These are phyloP conservation scores for Argyrosomus japonicus DNA, from an alignment of 2,113 vertebrate species.

Conservation along the genomic window DNA sequence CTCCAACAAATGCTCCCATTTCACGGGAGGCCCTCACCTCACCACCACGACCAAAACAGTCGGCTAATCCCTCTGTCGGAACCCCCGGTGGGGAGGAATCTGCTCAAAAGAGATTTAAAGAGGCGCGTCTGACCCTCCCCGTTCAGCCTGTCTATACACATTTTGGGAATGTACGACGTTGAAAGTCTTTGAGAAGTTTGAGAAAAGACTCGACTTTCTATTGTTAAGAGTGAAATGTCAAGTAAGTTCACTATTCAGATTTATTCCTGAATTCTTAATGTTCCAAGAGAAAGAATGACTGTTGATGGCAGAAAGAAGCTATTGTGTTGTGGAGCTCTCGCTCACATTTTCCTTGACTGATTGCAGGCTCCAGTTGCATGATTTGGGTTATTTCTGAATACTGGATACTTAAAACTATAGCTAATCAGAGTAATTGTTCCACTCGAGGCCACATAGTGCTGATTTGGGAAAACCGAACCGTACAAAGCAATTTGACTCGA, in stretches of 20 bases:
- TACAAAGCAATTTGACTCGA: neutral
- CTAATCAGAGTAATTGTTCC: conserved; percentile 19
- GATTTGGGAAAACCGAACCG: neutral
- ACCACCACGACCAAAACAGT: conserved; percentile 34
- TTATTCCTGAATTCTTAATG: conserved; percentile 29
- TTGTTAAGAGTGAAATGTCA: conserved; percentile 42
- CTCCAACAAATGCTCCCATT: conserved; percentile 61
- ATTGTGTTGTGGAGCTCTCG: neutral
- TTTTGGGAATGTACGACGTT: conserved; percentile 23
- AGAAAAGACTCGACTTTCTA: conserved; percentile 29
- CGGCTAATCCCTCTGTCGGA: conserved; percentile 52
- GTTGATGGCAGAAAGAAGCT: conserved; percentile 36
- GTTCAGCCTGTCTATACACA: conserved; percentile 15
- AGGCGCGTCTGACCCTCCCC: conserved; percentile 30
- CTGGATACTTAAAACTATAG: neutral
- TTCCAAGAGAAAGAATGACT: conserved; percentile 26
- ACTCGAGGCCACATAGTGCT: neutral
- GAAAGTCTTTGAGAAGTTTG: neutral
- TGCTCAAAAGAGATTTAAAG: conserved; percentile 47
- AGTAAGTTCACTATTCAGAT: conserved; percentile 30
- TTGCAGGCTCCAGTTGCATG: neutral
- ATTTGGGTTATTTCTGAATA: neutral
- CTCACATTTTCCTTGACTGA: conserved; percentile 28
- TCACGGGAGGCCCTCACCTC: conserved; percentile 37
- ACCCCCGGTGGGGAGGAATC: conserved; percentile 68